A percentile compares a stretch with the other conserved stretches of the same genome.
These are phyloP conservation scores for Miniopterus natalensis DNA, from an alignment of 2,113 vertebrate genomes.

Conservation along the genomic window DNA sequence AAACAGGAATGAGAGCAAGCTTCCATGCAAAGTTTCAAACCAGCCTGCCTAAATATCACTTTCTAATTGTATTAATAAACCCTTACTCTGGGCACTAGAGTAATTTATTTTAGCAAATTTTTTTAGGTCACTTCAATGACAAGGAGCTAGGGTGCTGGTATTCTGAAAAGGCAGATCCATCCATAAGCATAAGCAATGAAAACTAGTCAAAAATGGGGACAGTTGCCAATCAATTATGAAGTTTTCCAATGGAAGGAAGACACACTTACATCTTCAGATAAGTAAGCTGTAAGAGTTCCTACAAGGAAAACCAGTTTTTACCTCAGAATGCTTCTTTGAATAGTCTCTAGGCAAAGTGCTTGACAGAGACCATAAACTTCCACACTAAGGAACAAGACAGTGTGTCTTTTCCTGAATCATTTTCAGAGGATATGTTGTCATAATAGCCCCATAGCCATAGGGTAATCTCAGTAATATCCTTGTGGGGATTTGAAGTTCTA, in stretches of 20 bases:
- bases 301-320: neutral
- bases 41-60: neutral
- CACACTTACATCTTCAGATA: neutral
- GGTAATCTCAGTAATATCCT: neutral
- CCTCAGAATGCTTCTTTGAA: neutral
- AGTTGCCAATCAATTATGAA: neutral
- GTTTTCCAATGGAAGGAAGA: neutral
- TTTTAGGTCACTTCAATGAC: neutral
- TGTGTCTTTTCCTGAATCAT: neutral
- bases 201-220: neutral
- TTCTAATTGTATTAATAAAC: slow-evolving; percentile 26
- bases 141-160: neutral
- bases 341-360: neutral
- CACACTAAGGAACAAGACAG: neutral
- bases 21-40: neutral
- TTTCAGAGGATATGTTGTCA: neutral
- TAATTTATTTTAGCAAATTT: neutral
- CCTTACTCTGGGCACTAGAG: neutral
- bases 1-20: neutral
- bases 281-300: neutral
- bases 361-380: slow-evolving; percentile 16
- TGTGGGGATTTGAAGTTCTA: neutral
- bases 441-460: neutral
- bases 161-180: neutral
- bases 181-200: neutral